Evolutionary conservation across 2,888 invertebrate genomes (phyloP), one percentile per base, ranked within the genome.

Genomic region (Sialis fuliginosa): DNA sequence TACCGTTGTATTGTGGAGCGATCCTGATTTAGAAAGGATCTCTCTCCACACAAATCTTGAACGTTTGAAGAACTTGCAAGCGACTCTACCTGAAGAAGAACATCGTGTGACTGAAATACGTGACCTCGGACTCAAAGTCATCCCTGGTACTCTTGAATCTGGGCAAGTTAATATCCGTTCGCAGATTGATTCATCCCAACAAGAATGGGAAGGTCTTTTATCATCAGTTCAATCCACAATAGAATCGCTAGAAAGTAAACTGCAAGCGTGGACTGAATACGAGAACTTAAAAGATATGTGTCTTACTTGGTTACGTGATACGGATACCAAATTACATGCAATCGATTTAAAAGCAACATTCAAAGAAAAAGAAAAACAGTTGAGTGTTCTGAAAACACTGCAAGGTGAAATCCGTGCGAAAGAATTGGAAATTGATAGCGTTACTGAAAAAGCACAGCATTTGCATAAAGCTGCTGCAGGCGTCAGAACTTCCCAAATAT

Each of bases 211-310:
- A 61, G 79, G 83, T 9, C 65, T 91, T 1, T 69, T 81, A 0
- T 83, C 88, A 0, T 73, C 81, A 13, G 76, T 89, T 3, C 77
- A 77, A 55, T 79, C 81, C 9, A 83, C 84, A 1, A 85, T 90
- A 42, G 81, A 84, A 54, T 71, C 75, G 1, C 68, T 95, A 46
- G 87, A 92, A 62, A 76, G 72, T 42, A 88, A 91, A 61, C 71
- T 93, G 44, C 81, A 83, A 56, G 87, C 89, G 58, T 95, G 93
- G 93, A 78, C 81, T 47, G 91, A 92, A 58, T 93, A 90, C 60
- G 95, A 95, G 60, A 72, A 74, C 13, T 69, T 87, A 57, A 86
- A 87, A 60, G 91, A 92, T 56, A 78, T 82, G 52, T 89, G 91
- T 54, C 69, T 87, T 48, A 66, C 75, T 33, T 95, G 93, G 93